These are phyloP conservation scores for Mormyrus hasselquistii DNA, from an alignment of 2,797 vertebrate genomes.

Conservation along the genomic window DNA sequence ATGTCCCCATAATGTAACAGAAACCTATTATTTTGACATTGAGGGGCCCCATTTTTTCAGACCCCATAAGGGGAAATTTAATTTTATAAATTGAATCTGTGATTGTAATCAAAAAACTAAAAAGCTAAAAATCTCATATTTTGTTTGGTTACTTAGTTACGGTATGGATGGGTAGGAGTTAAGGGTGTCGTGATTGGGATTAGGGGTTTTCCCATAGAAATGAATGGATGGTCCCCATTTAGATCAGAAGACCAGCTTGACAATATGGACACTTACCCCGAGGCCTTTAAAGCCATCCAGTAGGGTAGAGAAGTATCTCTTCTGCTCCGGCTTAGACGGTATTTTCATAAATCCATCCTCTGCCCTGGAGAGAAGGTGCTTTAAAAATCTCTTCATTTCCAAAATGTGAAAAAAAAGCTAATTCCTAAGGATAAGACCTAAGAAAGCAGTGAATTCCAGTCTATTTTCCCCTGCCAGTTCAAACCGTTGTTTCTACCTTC, in stretches of 20 bases:
- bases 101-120: not conserved
- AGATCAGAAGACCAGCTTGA: too few relatives aligned
- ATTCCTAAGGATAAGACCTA: not conserved
- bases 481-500: not conserved
- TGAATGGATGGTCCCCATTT: not conserved
- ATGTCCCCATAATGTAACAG: not conserved
- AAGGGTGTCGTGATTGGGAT: not conserved
- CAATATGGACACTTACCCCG: not conserved
- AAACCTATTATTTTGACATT: not conserved
- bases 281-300: slow-evolving; percentile 11
- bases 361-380: not conserved
- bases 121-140: not conserved
- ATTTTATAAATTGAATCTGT: not conserved
- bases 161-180: not conserved
- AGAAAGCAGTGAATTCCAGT: not conserved
- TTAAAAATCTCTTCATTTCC: not conserved
- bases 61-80: not conserved
- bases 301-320: not conserved
- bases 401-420: not conserved
- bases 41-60: not conserved
- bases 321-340: not conserved
- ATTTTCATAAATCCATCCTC: not conserved
- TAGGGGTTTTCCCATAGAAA: not conserved
- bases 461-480: not conserved
- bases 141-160: not conserved